Percentiles rank a stretch among this genome's conserved stretches.
Evolutionary conservation across 2,797 vertebrate genomes (phyloP).

Genomic region (Chrysolophus pictus): DNA sequence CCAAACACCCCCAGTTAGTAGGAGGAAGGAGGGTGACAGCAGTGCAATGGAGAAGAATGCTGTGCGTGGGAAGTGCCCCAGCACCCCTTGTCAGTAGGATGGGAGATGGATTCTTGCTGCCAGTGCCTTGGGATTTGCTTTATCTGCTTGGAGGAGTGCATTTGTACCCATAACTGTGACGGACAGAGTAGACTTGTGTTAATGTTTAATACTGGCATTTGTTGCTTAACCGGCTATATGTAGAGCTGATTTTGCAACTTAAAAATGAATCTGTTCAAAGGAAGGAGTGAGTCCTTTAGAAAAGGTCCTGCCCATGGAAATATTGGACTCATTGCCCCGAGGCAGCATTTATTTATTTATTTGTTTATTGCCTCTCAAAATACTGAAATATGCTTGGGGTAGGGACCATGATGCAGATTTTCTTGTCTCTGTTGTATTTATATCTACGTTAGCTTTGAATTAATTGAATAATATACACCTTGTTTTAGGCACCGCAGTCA

Average conservation of each 20-base stretch:
- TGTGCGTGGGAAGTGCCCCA: not conserved
- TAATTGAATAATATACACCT: not conserved
- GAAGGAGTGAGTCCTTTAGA: not conserved
- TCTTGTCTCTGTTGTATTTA: not conserved
- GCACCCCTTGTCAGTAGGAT: not conserved
- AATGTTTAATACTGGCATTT: not conserved
- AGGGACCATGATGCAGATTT: not conserved
- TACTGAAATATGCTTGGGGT: not conserved
- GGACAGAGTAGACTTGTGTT: not conserved
- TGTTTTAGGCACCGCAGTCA: not conserved
- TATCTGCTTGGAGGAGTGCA: not conserved
- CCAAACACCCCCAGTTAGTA: no score
- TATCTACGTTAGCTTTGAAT: not conserved
- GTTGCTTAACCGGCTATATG: not conserved
- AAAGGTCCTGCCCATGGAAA: not conserved
- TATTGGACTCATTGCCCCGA: not conserved
- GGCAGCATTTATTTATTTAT: not conserved
- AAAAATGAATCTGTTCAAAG: not conserved
- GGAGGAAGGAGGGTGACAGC: not conserved
- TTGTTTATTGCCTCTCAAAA: not conserved
- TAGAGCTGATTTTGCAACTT: slow-evolving; percentile 5
- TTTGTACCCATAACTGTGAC: not conserved
- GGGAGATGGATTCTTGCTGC: not conserved
- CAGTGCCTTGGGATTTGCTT: not conserved
- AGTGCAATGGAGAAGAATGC: not conserved